phyloP scores from a whole-genome alignment of 2,797 vertebrate species.

The Austrolebias charrua region DNA sequence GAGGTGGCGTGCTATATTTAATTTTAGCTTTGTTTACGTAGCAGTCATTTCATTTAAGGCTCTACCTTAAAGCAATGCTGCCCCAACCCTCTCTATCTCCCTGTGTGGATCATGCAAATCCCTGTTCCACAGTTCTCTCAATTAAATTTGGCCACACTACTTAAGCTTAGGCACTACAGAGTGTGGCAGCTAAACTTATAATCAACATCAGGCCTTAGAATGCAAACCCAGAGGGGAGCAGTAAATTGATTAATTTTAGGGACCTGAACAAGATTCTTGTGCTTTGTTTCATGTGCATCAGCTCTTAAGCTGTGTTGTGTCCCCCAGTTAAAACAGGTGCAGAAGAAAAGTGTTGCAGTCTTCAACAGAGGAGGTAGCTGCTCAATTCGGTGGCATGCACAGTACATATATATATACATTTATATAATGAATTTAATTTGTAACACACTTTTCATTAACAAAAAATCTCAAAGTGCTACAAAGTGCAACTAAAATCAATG shows the following conservation, averaged over 20 bases:
- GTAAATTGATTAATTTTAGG: constrained; percentile 81
- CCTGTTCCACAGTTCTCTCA: constrained; percentile 59
- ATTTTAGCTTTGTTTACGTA: constrained; percentile 45
- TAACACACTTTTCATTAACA: no score
- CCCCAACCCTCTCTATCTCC: constrained; percentile 8
- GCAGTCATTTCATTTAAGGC: constrained; percentile 49
- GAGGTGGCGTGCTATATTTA: constrained; percentile 17
- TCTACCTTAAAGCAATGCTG: constrained; percentile 42
- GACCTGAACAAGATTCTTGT: constrained; percentile 76
- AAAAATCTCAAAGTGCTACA: no score
- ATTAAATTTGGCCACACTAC: constrained; percentile 63
- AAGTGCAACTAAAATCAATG: no score
- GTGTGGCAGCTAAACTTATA: constrained; percentile 65
- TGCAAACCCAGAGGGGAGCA: constrained; percentile 71
- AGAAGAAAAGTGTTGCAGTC: constrained; percentile 29
- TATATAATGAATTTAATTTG: no score
- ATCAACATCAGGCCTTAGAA: constrained; percentile 73
- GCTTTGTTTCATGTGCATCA: constrained; percentile 75
- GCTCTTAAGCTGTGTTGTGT: constrained; percentile 65
- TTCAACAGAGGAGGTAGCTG: constrained; percentile 38
- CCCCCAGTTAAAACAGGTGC: constrained; percentile 67
- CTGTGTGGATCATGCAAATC: constrained; percentile 67
- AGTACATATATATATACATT: no score
- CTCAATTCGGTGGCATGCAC: background rate
- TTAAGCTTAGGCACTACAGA: constrained; percentile 51